Evolutionary conservation across 2,888 invertebrate genomes (phyloP).

Genomic region (Sminthurides aquaticus): DNA sequence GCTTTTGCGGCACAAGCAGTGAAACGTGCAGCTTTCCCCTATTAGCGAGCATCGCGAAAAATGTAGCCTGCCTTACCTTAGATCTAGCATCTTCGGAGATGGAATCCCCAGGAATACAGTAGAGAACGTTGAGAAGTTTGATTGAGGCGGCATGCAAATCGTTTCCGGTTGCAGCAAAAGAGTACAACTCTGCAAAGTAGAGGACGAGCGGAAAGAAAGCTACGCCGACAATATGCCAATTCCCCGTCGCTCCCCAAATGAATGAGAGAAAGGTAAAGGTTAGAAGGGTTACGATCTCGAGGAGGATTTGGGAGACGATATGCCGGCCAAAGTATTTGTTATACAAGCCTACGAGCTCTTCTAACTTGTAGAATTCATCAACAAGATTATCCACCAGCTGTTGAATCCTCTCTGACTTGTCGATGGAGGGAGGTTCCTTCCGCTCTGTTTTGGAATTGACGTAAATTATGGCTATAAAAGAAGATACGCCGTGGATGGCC

Average conservation of each 20-base stretch:
- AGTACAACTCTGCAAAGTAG: not conserved
- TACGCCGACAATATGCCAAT: not conserved
- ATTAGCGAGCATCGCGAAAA: too few species aligned
- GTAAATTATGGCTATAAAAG: slow-evolving; percentile 1
- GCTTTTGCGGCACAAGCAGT: too few species aligned
- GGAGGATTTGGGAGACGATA: not conserved
- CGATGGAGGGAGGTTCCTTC: not conserved
- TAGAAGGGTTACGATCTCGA: not conserved
- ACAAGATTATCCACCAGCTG: not conserved
- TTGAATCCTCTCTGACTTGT: not conserved
- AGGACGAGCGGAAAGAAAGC: not conserved
- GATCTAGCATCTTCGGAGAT: not conserved
- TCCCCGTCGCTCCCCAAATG: slow-evolving; percentile 3
- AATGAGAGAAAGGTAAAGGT: not conserved
- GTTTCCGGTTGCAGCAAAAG: not conserved
- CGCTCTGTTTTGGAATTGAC: not conserved
- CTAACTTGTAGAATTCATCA: slow-evolving; percentile 1
- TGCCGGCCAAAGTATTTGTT: not conserved
- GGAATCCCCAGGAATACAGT: not conserved
- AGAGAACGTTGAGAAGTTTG: not conserved
- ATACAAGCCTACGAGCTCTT: not conserved
- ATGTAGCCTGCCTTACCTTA: not conserved
- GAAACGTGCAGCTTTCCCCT: too few species aligned
- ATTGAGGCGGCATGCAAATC: not conserved
- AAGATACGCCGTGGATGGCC: not conserved